Conservation (phyloP, 2,113 vertebrate species). For the Campylomormyrus numenius region DNA sequence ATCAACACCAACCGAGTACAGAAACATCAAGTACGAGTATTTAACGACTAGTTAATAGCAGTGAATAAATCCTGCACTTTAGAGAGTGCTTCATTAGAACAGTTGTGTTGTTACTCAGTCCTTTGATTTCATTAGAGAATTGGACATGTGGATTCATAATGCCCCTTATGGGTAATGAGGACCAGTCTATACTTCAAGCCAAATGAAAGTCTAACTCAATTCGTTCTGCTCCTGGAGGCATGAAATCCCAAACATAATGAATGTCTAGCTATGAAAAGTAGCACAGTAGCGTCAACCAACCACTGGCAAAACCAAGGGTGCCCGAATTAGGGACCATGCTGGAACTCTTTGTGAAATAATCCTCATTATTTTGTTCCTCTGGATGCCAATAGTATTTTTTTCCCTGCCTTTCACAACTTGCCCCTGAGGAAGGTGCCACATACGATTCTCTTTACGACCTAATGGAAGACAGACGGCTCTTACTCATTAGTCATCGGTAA, state of each 20-base stretch:
- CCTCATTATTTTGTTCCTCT: neutral
- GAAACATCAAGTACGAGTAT: neutral
- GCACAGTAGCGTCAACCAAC: neutral
- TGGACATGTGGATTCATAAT: slow-evolving; percentile 36
- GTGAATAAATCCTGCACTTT: neutral
- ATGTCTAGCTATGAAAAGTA: slow-evolving; percentile 37
- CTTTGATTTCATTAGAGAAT: slow-evolving; percentile 36
- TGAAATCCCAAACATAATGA: slow-evolving; percentile 56
- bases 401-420: neutral
- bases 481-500: neutral
- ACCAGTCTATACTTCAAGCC: slow-evolving; percentile 30
- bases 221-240: slow-evolving; percentile 50
- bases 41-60: neutral
- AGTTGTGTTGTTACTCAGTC: slow-evolving; percentile 17
- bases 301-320: neutral
- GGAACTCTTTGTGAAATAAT: neutral
- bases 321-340: neutral
- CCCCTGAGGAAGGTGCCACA: neutral
- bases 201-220: slow-evolving; percentile 50
- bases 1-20: neutral
- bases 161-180: slow-evolving; percentile 47
- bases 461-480: neutral
- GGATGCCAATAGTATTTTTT: neutral
- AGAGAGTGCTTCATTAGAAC: neutral
- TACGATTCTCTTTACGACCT: neutral